A percentile compares a stretch with the other conserved stretches of the same genome.
These are phyloP conservation scores for Solenodon paradoxus DNA, from an alignment of 2,113 vertebrate species.

Conservation along the genomic window DNA sequence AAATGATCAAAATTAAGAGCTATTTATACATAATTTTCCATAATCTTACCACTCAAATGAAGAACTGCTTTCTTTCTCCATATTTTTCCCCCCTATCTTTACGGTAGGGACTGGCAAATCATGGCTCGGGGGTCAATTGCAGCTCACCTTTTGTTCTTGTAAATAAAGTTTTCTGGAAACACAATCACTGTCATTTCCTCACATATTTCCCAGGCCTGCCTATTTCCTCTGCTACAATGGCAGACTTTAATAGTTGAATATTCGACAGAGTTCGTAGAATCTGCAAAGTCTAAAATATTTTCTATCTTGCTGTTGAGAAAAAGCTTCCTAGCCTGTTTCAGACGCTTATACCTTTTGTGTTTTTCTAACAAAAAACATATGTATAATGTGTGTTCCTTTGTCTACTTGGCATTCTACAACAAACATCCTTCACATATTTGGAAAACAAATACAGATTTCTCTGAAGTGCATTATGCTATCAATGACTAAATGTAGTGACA, in stretches of 20 bases:
- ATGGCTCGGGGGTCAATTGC: background rate
- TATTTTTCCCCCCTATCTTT: background rate
- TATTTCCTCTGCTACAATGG: background rate
- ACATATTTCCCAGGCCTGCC: background rate
- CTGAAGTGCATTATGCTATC: background rate
- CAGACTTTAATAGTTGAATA: background rate
- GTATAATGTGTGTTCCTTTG: background rate
- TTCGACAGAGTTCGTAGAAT: background rate
- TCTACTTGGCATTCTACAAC: background rate
- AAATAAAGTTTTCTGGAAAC: slow-evolving; percentile 22
- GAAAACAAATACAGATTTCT: background rate
- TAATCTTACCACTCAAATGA: background rate
- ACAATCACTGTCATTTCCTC: background rate
- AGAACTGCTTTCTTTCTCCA: background rate
- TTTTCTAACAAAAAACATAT: background rate
- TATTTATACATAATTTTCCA: background rate
- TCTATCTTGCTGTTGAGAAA: background rate
- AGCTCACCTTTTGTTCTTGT: background rate
- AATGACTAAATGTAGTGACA: background rate
- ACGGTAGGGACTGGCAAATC: background rate
- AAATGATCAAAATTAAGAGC: background rate
- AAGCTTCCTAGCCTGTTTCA: background rate
- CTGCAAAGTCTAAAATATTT: background rate
- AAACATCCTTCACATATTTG: background rate
- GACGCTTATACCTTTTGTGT: background rate